Evolutionary conservation across 2,888 invertebrate species (phyloP), one percentile per base, ranked within the genome.

Genomic region (Leucoptera coffeella): DNA sequence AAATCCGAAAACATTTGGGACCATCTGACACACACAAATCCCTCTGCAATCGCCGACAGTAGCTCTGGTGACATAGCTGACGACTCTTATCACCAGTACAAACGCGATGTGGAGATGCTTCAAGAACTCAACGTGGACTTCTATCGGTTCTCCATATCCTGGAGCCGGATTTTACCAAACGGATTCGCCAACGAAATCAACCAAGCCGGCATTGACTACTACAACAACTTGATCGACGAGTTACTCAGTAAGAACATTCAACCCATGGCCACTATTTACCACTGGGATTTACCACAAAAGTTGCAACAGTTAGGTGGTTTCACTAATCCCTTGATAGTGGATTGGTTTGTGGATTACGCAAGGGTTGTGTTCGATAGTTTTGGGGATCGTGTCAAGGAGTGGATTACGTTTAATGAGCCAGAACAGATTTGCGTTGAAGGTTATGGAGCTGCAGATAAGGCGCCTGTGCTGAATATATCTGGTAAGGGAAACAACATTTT

Each of bases 1-100:
- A 67, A 65, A 35, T 57, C 61, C 8, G 55, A 54, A 37, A 67
- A 60, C 22, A 71, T 74, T 24, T 75, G 75, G 77, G 77, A 78
- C 44, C 50, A 42, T 30, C 50, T 72, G 36, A 52, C 67, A 4
- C 65, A 67, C 34, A 45, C 44, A 2, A 32, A 35, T 29, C 52
- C 60, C 1, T 65, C 69, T 9, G 51, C 56, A 30, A 61, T 75
- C 12, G 46, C 29, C 2, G 61, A 74, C 38, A 38, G 51, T 12
- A 58, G 62, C 22, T 73, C 62, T 32, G 75, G 55, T 1, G 73
- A 75, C 37, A 42, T 71, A 4, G 51, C 73, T 2, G 52, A 72
- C 20, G 74, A 77, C 35, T 57, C 56, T n/a, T n/a, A n/a, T n/a
- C n/a, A n/a, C n/a, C n/a, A n/a, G n/a, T n/a, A n/a, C n/a, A n/a